Evolutionary conservation across 2,888 invertebrate species (phyloP).

Genomic region (Leptopilina myrica): DNA sequence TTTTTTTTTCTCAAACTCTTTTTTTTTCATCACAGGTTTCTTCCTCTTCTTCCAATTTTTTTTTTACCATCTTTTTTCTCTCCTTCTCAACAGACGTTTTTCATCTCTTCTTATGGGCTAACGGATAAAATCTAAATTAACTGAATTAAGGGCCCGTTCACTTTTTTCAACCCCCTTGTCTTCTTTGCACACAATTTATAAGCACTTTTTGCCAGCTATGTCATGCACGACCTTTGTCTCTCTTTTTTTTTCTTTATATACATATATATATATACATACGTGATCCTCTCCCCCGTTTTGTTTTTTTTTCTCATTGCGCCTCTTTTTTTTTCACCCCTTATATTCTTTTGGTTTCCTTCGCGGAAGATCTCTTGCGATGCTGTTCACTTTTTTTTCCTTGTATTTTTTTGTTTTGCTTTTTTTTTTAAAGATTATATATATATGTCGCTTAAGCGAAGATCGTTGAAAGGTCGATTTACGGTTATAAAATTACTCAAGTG

Average conservation of each 20-base stretch:
- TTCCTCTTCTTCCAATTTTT: constrained; percentile 33
- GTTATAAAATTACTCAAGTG: constrained; percentile 73
- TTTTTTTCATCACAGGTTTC: neutral
- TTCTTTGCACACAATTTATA: constrained; percentile 74
- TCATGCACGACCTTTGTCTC: constrained; percentile 44
- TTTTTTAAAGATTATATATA: constrained; percentile 1
- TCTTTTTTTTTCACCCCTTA: constrained; percentile 42
- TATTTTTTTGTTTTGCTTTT: constrained; percentile 35
- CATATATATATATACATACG: neutral
- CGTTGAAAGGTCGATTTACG: constrained; percentile 75
- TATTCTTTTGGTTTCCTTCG: constrained; percentile 31
- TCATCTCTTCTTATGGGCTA: constrained; percentile 60
- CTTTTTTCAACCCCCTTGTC: constrained; percentile 60
- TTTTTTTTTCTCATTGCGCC: constrained; percentile 27
- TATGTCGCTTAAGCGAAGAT: constrained; percentile 58
- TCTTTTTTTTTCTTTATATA: constrained; percentile 43
- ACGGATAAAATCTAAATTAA: constrained; percentile 78
- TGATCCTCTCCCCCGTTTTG: constrained; percentile 47
- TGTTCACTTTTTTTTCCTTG: constrained; percentile 41
- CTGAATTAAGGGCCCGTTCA: constrained; percentile 75
- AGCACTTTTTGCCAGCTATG: constrained; percentile 59
- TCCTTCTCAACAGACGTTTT: constrained; percentile 48
- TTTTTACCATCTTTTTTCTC: constrained; percentile 48
- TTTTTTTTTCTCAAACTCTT: constrained; percentile 30
- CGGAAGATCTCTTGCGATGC: constrained; percentile 42